Evolutionary conservation across 2,113 vertebrate species (phyloP), one percentile per base, ranked within the genome.

Genomic region (Nycticryphes semicollaris): DNA sequence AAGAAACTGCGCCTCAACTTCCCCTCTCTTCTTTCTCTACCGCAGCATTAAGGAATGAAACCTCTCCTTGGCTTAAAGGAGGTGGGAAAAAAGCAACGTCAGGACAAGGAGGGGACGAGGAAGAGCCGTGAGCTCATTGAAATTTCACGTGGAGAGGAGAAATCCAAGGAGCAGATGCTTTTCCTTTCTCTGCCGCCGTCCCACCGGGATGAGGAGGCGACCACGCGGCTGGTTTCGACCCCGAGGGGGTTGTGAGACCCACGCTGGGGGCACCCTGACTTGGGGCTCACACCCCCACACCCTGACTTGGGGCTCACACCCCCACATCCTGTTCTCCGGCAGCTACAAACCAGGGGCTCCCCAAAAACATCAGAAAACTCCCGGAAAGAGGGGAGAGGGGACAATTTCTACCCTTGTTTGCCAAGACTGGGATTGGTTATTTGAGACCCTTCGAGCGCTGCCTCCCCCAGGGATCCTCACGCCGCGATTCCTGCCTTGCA

Each of bases 141-240:
- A 50, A 41, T 50, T 30, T 24, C 28, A 35, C 1, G 1, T 41
- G 27, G 13, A 47, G 41, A 56, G n/a, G 50, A 74, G 18, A 51
- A 78, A 33, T 10, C 5, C 6, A 16, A n/a, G n/a, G 22, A 39
- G 4, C 1, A 4, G n/a, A 2, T 24, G n/a, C 15, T n/a, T 17
- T 20, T 64, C 43, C 59, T 48, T 50, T 15, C 35, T 30, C 72
- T 4, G 1, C 31, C 6, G 3, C 4, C 20, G 11, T 12, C 51
- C 51, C 8, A 20, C 30, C n/a, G 43, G 62, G 30, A n/a, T 20
- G 35, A 1, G 5, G 62, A 51, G 35, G 28, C 5, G 28, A 28
- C 53, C 6, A 1, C 1, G 3, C 39, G 18, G 66, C 43, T 17
- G 53, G 30, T 51, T 51, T 51, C 16, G 45, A 77, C 30, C 30